Evolutionary conservation across 1,140 invertebrate species (phyloP), one percentile per base, ranked within the genome.

Genomic region (Polypedilum vanderplanki): DNA sequence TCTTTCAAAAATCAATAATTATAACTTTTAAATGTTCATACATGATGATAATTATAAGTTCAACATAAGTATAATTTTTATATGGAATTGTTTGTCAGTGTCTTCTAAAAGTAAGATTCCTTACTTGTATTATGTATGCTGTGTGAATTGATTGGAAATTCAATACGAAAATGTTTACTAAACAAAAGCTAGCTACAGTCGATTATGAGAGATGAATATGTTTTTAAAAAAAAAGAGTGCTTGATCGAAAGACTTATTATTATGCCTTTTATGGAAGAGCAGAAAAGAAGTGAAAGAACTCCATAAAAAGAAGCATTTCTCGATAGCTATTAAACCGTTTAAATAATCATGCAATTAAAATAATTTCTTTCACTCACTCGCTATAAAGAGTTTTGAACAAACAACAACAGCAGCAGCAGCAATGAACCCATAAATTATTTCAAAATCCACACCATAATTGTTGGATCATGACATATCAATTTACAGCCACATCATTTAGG

Each of bases 321-420:
- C 46, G 46, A 70, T 70, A 70, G 65, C 65, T 70, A 70, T 70
- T 70, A 70, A 70, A 70, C 65, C 65, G 65, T 70, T 70, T 70
- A 70, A 70, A 70, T 70, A 70, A 70, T 70, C 65, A 70, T 70
- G 65, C 65, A 70, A 70, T 70, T 70, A 70, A 70, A 70, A 70
- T 70, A 70, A 18, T 20, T 70, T 70, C 9, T 18, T 70, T 70
- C 9, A 20, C 18, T 70, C 46, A 57, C 24, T 33, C 24, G 24
- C 24, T 33, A 3, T 3, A 3, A 33, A 33, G 5, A 33, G 1
- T 33, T 33, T 33, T 3, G 5, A 33, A 57, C 15, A 57, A 57
- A 57, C 46, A n/a, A 18, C 20, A 22, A 18, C 65, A 70, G 15
- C 65, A 70, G 18, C 65, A 70, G 18, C 65, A 70, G 7, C 17